A percentile compares a stretch with the other conserved stretches of the same genome.
These are phyloP conservation scores for Belgica antarctica DNA, from an alignment of 2,888 invertebrate genomes.

Conservation along the genomic window DNA sequence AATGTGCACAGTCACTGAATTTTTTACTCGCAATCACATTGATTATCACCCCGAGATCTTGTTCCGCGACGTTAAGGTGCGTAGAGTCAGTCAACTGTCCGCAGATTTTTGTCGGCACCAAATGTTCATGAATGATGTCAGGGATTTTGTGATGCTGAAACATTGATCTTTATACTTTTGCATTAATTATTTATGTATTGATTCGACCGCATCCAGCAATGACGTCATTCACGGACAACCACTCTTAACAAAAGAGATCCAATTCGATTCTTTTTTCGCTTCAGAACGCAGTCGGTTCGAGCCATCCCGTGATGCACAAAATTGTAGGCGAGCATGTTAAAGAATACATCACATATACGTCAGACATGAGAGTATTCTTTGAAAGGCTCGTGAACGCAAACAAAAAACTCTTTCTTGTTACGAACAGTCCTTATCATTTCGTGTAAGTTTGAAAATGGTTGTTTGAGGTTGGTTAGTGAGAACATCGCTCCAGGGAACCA, in stretches of 20 bases:
- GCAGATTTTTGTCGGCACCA: background rate
- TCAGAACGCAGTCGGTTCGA: slow-evolving; percentile 81
- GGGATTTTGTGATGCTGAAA: no score
- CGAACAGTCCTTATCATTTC: slow-evolving; percentile 94
- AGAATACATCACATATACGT: slow-evolving; percentile 76
- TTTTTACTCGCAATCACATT: slow-evolving; percentile 83
- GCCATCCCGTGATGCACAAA: slow-evolving; percentile 86
- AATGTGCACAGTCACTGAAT: slow-evolving; percentile 90
- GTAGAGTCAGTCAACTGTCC: background rate
- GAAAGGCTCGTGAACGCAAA: slow-evolving; percentile 68
- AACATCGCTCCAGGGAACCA: no score
- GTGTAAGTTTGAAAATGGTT: slow-evolving; percentile 65
- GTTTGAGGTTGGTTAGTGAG: background rate
- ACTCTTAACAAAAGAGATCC: no score
- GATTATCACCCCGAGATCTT: slow-evolving; percentile 94
- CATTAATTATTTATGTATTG: background rate
- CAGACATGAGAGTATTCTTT: slow-evolving; percentile 71
- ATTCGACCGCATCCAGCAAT: background rate
- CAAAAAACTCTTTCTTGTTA: slow-evolving; percentile 91
- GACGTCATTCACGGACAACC: background rate
- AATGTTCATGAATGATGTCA: no score
- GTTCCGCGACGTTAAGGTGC: slow-evolving; percentile 88
- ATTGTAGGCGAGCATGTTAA: slow-evolving; percentile 78
- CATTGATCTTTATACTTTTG: background rate
- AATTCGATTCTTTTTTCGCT: slow-evolving; percentile 48